phyloP scores from a whole-genome alignment of 1,140 invertebrate species.

The Drosophila micromelanica region DNA sequence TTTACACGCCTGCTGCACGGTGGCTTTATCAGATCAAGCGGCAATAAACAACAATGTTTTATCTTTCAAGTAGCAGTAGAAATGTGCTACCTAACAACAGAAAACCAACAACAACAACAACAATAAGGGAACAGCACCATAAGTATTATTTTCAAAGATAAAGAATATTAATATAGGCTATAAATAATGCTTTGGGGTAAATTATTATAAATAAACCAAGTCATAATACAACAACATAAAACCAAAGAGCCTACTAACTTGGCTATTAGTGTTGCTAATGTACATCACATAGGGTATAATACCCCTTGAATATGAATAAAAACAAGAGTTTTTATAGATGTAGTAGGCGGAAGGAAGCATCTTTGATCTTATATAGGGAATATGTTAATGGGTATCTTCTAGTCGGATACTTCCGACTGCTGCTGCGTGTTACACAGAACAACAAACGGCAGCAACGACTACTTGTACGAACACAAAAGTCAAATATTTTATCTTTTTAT shows the following conservation, averaged over 20 bases:
- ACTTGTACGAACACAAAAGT: constrained; percentile 65
- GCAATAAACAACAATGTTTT: constrained; percentile 84
- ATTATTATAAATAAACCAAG: constrained; percentile 76
- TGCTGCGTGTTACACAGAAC: constrained; percentile 67
- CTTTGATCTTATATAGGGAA: too few species aligned
- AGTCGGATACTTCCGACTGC: not conserved
- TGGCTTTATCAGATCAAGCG: constrained; percentile 84
- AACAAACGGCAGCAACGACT: constrained; percentile 37
- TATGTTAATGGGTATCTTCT: too few species aligned
- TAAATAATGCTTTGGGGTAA: constrained; percentile 77
- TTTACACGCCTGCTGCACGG: constrained; percentile 75
- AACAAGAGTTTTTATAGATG: too few species aligned
- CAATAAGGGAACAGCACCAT: constrained; percentile 33
- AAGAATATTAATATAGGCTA: constrained; percentile 84
- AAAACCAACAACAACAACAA: constrained; percentile 32
- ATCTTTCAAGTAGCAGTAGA: constrained; percentile 84
- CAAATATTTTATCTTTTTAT: constrained; percentile 83
- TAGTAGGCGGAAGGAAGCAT: too few species aligned
- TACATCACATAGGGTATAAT: too few species aligned
- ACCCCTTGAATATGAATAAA: too few species aligned
- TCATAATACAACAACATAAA: constrained; percentile 45
- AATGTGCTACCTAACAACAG: constrained; percentile 81
- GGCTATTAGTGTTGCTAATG: constrained; percentile 7
- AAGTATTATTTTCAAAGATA: constrained; percentile 79
- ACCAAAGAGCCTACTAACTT: constrained; percentile 57